These are phyloP conservation scores for Schlechtendalia chinensis DNA, from an alignment of 1,140 invertebrate species.

Conservation along the genomic window DNA sequence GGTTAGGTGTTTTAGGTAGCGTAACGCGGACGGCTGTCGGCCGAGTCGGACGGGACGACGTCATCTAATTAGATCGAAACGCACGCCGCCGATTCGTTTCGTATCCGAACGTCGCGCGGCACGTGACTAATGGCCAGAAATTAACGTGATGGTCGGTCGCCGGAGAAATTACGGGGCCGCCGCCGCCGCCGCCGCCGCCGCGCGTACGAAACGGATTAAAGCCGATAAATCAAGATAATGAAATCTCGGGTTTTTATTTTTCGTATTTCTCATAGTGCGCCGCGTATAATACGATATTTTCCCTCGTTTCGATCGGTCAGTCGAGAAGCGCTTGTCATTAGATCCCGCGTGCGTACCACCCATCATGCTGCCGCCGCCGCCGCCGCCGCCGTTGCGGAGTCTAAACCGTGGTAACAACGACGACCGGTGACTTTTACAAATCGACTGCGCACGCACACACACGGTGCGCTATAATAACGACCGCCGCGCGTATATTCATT, in stretches of 20 bases:
- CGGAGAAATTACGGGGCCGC: conserved; percentile 11
- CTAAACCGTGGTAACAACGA: no score
- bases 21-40: no score
- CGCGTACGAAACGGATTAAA: conserved; percentile 30
- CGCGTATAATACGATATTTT: neutral
- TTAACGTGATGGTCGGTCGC: conserved; percentile 7
- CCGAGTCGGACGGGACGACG: no score
- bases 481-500: conserved; percentile 14
- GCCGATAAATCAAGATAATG: conserved; percentile 37
- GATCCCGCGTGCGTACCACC: conserved; percentile 35
- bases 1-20: no score
- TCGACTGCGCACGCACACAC: neutral
- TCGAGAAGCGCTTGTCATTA: conserved; percentile 47
- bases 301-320: conserved; percentile 26
- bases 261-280: neutral
- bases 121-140: conserved; percentile 4
- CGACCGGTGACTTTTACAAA: conserved; percentile 48
- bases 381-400: no score
- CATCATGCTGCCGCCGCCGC: neutral
- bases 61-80: conserved; percentile 21
- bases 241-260: conserved; percentile 18
- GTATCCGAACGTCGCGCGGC: neutral
- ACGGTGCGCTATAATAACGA: neutral
- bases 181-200: no score
- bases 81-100: neutral